These are phyloP conservation scores for Parnassius glacialis DNA, from an alignment of 2,888 invertebrate species.

Conservation along the genomic window DNA sequence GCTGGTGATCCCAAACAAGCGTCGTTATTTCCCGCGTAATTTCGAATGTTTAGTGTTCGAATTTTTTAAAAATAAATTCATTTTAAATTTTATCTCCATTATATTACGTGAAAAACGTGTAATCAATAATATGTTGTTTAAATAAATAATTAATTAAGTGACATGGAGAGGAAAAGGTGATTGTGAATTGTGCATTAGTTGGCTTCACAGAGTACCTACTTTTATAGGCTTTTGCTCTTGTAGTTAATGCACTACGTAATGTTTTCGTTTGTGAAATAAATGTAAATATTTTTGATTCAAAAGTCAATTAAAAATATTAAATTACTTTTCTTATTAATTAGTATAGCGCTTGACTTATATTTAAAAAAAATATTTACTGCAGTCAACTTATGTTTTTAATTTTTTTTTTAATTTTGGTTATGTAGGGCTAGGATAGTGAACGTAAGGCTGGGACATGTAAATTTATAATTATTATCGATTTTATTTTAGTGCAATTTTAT, in stretches of 20 bases:
- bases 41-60: not conserved
- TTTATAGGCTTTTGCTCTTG: not conserved
- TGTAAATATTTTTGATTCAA: not conserved
- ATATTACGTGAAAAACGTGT: not conserved
- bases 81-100: not conserved
- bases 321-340: too few species aligned
- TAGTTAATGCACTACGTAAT: not conserved
- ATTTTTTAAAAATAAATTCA: not conserved
- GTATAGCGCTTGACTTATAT: too few species aligned
- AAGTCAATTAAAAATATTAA: not conserved
- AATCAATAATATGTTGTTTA: slow-evolving; percentile 8
- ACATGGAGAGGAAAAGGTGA: slow-evolving; percentile 77
- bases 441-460: too few species aligned
- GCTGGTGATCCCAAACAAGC: not conserved
- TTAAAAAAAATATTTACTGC: too few species aligned
- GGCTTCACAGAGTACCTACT: too few species aligned
- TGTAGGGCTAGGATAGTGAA: too few species aligned
- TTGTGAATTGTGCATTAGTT: slow-evolving; percentile 32
- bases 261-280: not conserved
- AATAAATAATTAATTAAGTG: slow-evolving; percentile 20
- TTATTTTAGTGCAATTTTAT: too few species aligned
- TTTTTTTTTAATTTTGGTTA: too few species aligned
- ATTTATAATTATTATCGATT: too few species aligned
- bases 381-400: too few species aligned
- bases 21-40: not conserved